Conservation (phyloP, 2,888 invertebrate genomes). For the Holacanthella duospinosa region DNA sequence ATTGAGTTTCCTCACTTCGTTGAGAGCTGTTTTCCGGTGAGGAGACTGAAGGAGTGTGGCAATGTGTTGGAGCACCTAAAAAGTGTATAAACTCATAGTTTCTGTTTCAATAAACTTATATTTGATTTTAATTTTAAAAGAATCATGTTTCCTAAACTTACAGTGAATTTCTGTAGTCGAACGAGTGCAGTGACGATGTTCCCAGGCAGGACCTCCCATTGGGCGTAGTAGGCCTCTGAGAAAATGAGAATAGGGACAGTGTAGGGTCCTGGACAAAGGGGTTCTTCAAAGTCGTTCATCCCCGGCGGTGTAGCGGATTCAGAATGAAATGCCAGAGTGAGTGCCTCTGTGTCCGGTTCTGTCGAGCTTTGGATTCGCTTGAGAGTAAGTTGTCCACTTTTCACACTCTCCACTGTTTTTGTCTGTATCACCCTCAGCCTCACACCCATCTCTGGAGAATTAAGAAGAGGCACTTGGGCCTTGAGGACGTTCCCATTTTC, state of each 20-base stretch:
- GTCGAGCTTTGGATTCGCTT: not conserved
- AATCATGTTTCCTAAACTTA: slow-evolving; percentile 11
- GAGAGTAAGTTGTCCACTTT: not conserved
- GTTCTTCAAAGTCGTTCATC: slow-evolving; percentile 36
- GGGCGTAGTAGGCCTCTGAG: slow-evolving; percentile 28
- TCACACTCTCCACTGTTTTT: not conserved
- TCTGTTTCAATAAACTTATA: too few relatives aligned
- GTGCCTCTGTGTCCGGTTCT: slow-evolving; percentile 22
- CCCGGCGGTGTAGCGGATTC: slow-evolving; percentile 32
- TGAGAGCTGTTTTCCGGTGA: slow-evolving; percentile 34
- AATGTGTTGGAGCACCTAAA: slow-evolving; percentile 32
- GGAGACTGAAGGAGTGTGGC: slow-evolving; percentile 29
- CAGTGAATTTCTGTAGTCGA: slow-evolving; percentile 34
- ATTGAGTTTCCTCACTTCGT: slow-evolving; percentile 34
- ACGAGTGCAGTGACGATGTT: slow-evolving; percentile 33
- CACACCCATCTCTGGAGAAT: not conserved
- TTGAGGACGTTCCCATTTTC: slow-evolving; percentile 28
- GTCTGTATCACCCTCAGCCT: not conserved
- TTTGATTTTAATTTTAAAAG: too few relatives aligned
- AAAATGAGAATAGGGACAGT: slow-evolving; percentile 32
- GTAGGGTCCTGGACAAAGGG: slow-evolving; percentile 28
- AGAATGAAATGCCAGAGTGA: slow-evolving; percentile 34
- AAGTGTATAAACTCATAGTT: not conserved
- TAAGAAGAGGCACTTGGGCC: slow-evolving; percentile 16
- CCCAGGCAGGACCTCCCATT: slow-evolving; percentile 33